phyloP scores from a whole-genome alignment of 2,797 vertebrate genomes.

The Molothrus ater region DNA sequence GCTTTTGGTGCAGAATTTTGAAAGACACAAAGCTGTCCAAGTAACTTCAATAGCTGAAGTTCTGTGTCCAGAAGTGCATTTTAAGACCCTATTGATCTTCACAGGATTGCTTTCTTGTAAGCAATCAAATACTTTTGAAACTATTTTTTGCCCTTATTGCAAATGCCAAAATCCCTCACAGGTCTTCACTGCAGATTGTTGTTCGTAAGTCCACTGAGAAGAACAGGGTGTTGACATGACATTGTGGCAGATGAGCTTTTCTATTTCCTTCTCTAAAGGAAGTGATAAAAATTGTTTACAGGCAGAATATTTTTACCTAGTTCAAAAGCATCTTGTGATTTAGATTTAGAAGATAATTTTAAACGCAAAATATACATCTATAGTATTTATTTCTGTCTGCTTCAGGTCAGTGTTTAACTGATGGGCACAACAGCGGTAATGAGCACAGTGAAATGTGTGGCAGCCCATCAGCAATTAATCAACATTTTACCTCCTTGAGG shows the following conservation, averaged over 20 bases:
- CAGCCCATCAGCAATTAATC: not conserved
- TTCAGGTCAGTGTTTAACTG: not conserved
- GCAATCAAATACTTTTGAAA: not conserved
- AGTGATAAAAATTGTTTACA: not conserved
- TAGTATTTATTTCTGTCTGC: not conserved
- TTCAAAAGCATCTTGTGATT: not conserved
- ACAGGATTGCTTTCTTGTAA: not conserved
- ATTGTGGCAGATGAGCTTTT: not conserved
- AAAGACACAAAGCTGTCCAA: not conserved
- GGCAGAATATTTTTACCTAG: not conserved
- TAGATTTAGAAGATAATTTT: not conserved
- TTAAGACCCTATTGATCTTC: not conserved
- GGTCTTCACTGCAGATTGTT: not conserved
- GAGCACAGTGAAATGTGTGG: not conserved
- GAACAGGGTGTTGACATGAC: not conserved
- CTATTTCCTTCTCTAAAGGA: not conserved
- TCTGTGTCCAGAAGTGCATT: not conserved
- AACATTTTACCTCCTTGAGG: not conserved
- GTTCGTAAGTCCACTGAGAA: not conserved
- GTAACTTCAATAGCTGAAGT: not conserved
- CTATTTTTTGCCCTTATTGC: not conserved
- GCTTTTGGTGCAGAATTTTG: not conserved
- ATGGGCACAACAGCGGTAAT: not conserved
- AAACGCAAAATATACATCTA: not conserved
- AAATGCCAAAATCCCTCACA: not conserved